Evolutionary conservation across 2,888 invertebrate genomes (phyloP).

Genomic region (Julus scandinavius): DNA sequence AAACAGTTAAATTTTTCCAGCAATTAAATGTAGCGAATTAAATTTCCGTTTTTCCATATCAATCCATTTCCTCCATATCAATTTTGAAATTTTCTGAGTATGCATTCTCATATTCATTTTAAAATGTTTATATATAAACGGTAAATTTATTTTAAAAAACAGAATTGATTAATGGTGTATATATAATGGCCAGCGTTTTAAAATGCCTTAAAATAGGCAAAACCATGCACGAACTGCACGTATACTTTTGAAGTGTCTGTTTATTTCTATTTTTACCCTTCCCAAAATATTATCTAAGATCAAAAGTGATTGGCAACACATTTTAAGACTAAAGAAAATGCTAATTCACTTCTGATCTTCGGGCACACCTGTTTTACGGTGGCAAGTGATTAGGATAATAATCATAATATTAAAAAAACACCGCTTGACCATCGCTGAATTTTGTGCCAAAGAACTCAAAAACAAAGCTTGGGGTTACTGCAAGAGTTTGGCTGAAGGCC

Average conservation of each 20-base stretch:
- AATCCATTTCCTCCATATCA: too few relatives aligned
- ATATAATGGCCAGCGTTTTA: neutral
- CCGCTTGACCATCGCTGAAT: conserved; percentile 30
- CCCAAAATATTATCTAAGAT: neutral
- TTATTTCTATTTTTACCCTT: conserved; percentile 12
- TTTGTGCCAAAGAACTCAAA: neutral
- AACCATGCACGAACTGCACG: neutral
- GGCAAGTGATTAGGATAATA: conserved; percentile 28
- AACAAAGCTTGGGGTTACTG: neutral
- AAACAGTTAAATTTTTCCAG: too few relatives aligned
- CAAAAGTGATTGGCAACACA: conserved; percentile 6
- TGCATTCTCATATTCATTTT: too few relatives aligned
- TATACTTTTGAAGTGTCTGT: neutral
- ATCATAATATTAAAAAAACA: neutral
- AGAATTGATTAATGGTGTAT: too few relatives aligned
- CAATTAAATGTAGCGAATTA: too few relatives aligned
- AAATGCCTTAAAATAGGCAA: neutral
- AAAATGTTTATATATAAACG: too few relatives aligned
- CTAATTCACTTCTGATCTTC: neutral
- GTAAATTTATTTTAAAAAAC: too few relatives aligned
- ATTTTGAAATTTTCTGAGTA: too few relatives aligned
- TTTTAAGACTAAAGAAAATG: neutral
- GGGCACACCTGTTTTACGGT: neutral
- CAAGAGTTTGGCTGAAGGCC: neutral
- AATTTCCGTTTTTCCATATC: too few relatives aligned